phyloP scores from a whole-genome alignment of 2,888 invertebrate species.

The Adelognathus sp. region DNA sequence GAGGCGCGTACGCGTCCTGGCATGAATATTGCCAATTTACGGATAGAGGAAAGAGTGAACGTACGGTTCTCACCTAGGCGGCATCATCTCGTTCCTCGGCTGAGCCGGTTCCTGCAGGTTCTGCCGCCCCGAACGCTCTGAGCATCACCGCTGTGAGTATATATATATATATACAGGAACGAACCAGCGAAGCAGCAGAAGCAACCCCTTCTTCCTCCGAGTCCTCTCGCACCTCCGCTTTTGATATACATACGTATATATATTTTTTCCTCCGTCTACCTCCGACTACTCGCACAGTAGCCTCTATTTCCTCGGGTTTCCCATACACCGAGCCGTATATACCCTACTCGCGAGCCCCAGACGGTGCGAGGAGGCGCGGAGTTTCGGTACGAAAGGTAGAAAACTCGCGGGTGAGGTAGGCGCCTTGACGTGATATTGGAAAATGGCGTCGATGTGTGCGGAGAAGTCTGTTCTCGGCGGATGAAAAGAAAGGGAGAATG shows the following conservation, averaged over 20 bases:
- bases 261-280: slow-evolving; percentile 24
- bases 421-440: slow-evolving; percentile 78
- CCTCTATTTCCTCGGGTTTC: slow-evolving; percentile 51
- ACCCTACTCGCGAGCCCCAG: slow-evolving; percentile 23
- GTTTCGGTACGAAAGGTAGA: slow-evolving; percentile 45
- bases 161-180: too few species aligned
- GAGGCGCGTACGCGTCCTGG: slow-evolving; percentile 59
- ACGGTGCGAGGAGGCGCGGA: slow-evolving; percentile 59
- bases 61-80: slow-evolving; percentile 73
- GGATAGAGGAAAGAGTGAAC: slow-evolving; percentile 68
- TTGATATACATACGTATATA: too few species aligned
- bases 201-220: slow-evolving; percentile 53
- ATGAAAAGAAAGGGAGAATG: slow-evolving; percentile 54
- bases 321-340: slow-evolving; percentile 47
- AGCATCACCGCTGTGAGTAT: too few species aligned
- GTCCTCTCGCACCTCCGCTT: slow-evolving; percentile 56
- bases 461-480: slow-evolving; percentile 62
- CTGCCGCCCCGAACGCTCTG: too few species aligned
- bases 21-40: slow-evolving; percentile 76
- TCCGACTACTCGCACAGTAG: slow-evolving; percentile 35
- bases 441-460: slow-evolving; percentile 78
- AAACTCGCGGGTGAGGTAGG: slow-evolving; percentile 59
- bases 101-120: slow-evolving; percentile 56
- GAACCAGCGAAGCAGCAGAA: slow-evolving; percentile 34
- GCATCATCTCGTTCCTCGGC: slow-evolving; percentile 65